These are phyloP conservation scores for Thymelicus lineola DNA, from an alignment of 2,888 invertebrate genomes.

Conservation along the genomic window DNA sequence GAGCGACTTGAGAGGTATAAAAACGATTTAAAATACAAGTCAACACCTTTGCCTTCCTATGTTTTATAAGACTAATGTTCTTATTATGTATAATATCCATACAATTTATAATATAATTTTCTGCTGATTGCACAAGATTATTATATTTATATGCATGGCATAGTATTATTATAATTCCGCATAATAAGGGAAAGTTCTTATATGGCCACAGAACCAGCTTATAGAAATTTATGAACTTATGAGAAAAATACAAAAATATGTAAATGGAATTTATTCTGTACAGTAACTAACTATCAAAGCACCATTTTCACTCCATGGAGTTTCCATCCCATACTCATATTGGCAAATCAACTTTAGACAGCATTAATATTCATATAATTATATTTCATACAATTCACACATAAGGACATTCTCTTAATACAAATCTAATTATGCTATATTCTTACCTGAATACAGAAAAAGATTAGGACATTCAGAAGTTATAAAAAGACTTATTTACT, in stretches of 20 bases:
- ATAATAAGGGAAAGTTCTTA: conserved; percentile 29
- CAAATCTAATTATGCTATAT: conserved; percentile 40
- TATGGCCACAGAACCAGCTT: conserved; percentile 39
- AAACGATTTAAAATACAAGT: conserved; percentile 50
- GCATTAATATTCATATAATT: conserved; percentile 45
- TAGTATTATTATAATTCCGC: conserved; percentile 29
- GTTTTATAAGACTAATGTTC: conserved; percentile 46
- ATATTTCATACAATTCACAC: conserved; percentile 41
- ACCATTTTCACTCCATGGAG: conserved; percentile 78
- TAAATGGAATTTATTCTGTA: conserved; percentile 83
- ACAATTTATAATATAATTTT: conserved; percentile 46
- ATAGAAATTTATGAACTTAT: conserved; percentile 37
- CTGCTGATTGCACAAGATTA: conserved; percentile 62
- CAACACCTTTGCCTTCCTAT: conserved; percentile 46
- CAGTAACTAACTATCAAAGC: conserved; percentile 83
- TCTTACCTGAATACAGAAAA: conserved; percentile 25
- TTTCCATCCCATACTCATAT: conserved; percentile 50
- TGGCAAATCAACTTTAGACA: conserved; percentile 57
- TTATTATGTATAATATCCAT: conserved; percentile 43
- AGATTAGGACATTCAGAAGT: conserved; percentile 11
- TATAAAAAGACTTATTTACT: conserved; percentile 15
- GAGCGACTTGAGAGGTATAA: conserved; percentile 60
- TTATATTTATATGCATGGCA: conserved; percentile 38
- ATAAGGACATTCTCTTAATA: conserved; percentile 61
- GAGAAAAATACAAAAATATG: conserved; percentile 74